Conservation (phyloP, 2,797 vertebrate genomes). For the Ctenosaura bakeri region DNA sequence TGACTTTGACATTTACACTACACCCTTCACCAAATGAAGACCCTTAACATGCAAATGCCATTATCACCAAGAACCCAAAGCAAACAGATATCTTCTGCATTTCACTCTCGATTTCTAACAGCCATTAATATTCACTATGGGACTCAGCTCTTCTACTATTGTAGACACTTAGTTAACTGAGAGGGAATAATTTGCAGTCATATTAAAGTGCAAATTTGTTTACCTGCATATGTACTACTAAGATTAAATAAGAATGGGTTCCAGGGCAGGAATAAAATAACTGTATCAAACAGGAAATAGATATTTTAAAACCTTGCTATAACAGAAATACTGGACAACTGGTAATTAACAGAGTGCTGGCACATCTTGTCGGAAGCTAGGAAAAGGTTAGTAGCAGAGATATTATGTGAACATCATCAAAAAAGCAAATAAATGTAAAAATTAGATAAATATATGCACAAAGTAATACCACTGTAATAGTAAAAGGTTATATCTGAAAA, state of each 20-base stretch:
- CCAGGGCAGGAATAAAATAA: slow-evolving; percentile 72
- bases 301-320: slow-evolving; percentile 65
- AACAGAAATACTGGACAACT: slow-evolving; percentile 69
- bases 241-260: slow-evolving; percentile 73
- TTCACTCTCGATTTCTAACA: slow-evolving; percentile 77
- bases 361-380: slow-evolving; percentile 55
- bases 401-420: slow-evolving; percentile 21
- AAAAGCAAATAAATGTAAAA: slow-evolving; percentile 6
- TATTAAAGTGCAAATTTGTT: slow-evolving; percentile 79
- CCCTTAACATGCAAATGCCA: slow-evolving; percentile 72
- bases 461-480: slow-evolving; percentile 17
- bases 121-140: slow-evolving; percentile 79
- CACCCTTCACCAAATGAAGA: slow-evolving; percentile 60
- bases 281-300: slow-evolving; percentile 61
- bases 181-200: slow-evolving; percentile 63
- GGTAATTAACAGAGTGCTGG: slow-evolving; percentile 66
- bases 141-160: slow-evolving; percentile 72
- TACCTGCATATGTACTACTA: slow-evolving; percentile 77
- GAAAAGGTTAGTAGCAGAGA: slow-evolving; percentile 50
- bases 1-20: slow-evolving; percentile 53
- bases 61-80: slow-evolving; percentile 76
- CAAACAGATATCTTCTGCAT: slow-evolving; percentile 78
- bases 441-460: slow-evolving; percentile 39
- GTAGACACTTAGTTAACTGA: slow-evolving; percentile 73
- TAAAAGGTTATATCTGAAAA: slow-evolving; percentile 43